Evolutionary conservation across 1,140 invertebrate species (phyloP), one percentile per base, ranked within the genome.

Genomic region (Tetraneura akinire): DNA sequence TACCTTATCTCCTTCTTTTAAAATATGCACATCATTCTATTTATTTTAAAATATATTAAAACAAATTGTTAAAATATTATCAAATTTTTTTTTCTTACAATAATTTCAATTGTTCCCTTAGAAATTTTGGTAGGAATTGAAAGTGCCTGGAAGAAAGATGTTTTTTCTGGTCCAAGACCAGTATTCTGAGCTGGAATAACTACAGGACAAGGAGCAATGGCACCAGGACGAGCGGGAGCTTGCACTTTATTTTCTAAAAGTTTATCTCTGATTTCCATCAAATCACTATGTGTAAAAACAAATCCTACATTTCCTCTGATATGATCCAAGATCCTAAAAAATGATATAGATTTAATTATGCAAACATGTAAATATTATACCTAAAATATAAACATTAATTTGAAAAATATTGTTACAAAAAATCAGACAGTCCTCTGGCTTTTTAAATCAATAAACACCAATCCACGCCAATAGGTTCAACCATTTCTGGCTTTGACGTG

Each of bases 51-150:
- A 87, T 87, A 81, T 42, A 53, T 21, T 53, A 13, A n/a, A 82
- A 62, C n/a, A 16, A 47, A 80, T 68, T 16, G 9, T n/a, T 42
- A 37, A 18, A 26, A 57, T 29, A 0, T 11, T 23, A 57, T 37
- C 8, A 4, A 37, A 37, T 49, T 23, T 42, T 23, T n/a, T 55
- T 42, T n/a, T 87, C 89, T 88, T 87, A 92, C 91, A 88, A 99
- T 95, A 87, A 99, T 99, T 98, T 99, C 98, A 94, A 99, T 99
- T 81, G 96, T 98, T 89, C 96, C 98, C 90, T 98, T 99, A 51
- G 98, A 97, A 90, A 99, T 99, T 88, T 99, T 99, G 83, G 98
- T 99, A 80, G 97, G 96, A 86, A 99, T 99, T 84, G 96, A 96
- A 82, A 99, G 89, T 87, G 98, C 98, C 89, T 99, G 98, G 91